Evolutionary conservation across 2,113 vertebrate species (phyloP).

Genomic region (Campylorhamphus procurvoides): DNA sequence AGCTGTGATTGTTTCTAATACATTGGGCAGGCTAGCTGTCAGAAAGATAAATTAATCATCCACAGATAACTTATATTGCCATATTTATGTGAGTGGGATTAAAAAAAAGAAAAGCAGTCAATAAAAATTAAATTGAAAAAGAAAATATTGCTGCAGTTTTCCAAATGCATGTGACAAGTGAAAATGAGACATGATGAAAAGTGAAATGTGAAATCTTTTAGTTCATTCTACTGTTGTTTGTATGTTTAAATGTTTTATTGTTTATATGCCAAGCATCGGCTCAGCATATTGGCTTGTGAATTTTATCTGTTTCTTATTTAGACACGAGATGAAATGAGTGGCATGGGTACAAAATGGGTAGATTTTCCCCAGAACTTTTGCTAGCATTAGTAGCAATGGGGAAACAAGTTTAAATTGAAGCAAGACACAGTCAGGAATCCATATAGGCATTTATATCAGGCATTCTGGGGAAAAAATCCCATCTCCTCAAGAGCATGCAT

Average conservation of each 20-base stretch:
- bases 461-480: neutral
- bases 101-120: neutral
- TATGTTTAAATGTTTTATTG: neutral
- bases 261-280: neutral
- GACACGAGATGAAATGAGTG: neutral
- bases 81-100: neutral
- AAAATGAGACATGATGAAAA: neutral
- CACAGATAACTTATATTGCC: neutral
- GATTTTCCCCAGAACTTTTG: neutral
- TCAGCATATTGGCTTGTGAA: neutral
- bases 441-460: neutral
- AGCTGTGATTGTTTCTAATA: neutral
- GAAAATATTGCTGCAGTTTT: neutral
- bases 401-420: neutral
- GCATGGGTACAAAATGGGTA: neutral
- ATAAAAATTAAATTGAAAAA: slow-evolving; percentile 5
- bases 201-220: neutral
- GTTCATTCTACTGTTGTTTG: neutral
- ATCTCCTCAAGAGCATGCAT: neutral
- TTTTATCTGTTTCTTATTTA: slow-evolving; percentile 3
- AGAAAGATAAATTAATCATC: neutral
- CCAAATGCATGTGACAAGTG: neutral
- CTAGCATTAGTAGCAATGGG: neutral
- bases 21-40: neutral
- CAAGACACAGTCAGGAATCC: neutral